These are phyloP conservation scores for Danio tinwini DNA, from an alignment of 2,797 vertebrate species.

Conservation along the genomic window DNA sequence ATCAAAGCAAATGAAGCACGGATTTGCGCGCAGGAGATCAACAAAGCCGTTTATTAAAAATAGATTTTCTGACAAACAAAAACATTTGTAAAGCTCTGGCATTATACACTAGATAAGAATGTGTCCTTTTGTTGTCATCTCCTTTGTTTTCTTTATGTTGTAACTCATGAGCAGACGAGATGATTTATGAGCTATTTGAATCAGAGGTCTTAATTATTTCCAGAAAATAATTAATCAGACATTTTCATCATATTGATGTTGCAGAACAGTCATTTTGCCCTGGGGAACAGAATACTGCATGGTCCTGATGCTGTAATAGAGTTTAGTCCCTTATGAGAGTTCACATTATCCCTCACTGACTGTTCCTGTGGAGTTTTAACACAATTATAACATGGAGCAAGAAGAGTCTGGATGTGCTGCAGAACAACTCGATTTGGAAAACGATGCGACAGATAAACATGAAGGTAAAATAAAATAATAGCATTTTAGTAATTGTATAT, in stretches of 20 bases:
- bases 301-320: constrained; percentile 14
- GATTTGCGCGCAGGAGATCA: constrained; percentile 67
- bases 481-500: too few species aligned
- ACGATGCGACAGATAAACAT: background rate
- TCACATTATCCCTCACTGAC: background rate
- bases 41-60: background rate
- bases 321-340: background rate
- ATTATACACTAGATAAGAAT: background rate
- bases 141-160: background rate
- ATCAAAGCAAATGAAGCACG: constrained; percentile 49
- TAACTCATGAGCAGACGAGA: too few species aligned
- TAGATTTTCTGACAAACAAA: background rate
- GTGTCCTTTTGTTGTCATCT: background rate
- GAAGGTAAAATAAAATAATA: constrained; percentile 22
- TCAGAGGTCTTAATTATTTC: background rate
- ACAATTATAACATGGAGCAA: constrained; percentile 14
- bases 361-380: background rate
- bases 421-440: background rate
- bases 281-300: background rate
- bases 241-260: background rate
- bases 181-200: background rate
- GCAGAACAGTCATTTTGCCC: background rate
- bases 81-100: background rate
- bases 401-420: constrained; percentile 18
- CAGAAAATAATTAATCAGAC: background rate